Evolutionary conservation across 2,113 vertebrate genomes (phyloP).

Genomic region (Phrynocephalus versicolor): DNA sequence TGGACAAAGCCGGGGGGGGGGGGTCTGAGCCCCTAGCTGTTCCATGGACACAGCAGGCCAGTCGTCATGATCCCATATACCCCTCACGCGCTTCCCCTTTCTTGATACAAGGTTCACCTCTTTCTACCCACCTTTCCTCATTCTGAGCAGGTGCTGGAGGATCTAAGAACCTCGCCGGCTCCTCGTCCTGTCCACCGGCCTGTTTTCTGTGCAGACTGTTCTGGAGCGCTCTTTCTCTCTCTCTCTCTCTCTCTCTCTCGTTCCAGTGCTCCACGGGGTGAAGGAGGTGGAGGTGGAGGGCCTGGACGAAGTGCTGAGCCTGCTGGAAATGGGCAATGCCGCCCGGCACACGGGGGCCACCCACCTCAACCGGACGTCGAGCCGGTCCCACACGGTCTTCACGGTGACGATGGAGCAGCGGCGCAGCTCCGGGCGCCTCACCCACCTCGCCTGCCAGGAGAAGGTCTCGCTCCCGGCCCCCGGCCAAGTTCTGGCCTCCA

Average conservation of each 20-base stretch:
- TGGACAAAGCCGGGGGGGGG: neutral
- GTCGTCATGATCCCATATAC: no score
- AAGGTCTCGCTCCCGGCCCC: neutral
- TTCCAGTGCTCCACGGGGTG: slow-evolving; percentile 89
- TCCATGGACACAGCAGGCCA: no score
- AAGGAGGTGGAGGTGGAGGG: slow-evolving; percentile 95
- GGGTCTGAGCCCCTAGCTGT: neutral
- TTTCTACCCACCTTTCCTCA: no score
- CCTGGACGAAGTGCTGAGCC: slow-evolving; percentile 93
- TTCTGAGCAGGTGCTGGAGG: neutral
- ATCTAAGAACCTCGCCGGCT: neutral
- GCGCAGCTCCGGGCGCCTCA: slow-evolving; percentile 75
- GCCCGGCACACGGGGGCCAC: slow-evolving; percentile 94
- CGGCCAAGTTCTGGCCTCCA: slow-evolving; percentile 88
- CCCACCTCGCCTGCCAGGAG: slow-evolving; percentile 36
- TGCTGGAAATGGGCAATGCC: slow-evolving; percentile 92
- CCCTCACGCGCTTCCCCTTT: no score
- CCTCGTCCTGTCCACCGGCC: accelerated
- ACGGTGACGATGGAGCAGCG: slow-evolving; percentile 93
- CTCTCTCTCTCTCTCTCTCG: neutral
- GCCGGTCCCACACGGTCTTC: slow-evolving; percentile 95
- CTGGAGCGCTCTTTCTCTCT: neutral
- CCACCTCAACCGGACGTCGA: slow-evolving; percentile 90
- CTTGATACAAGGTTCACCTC: no score
- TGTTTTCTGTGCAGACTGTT: accelerated